Evolutionary conservation across 2,797 vertebrate genomes (phyloP).

Genomic region (Thunnus albacares): DNA sequence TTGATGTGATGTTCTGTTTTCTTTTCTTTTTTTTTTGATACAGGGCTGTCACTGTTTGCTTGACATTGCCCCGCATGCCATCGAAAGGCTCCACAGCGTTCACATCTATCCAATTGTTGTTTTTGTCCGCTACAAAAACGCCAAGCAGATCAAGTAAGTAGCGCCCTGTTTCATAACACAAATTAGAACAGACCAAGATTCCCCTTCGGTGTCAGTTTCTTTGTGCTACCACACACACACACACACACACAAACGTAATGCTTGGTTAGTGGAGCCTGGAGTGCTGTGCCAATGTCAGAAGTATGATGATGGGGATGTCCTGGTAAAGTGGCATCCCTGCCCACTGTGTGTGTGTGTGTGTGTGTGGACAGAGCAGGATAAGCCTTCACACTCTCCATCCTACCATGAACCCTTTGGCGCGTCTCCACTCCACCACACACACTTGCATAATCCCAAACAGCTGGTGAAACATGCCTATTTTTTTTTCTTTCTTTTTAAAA

Average conservation of each 20-base stretch:
- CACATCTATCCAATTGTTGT: constrained; percentile 98
- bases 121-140: constrained; percentile 98
- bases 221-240: neutral
- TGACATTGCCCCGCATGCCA: constrained; percentile 96
- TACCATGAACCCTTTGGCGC: constrained; percentile 39
- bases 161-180: constrained; percentile 7
- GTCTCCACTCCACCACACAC: constrained; percentile 35
- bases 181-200: neutral
- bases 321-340: neutral
- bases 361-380: constrained; percentile 44
- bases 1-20: constrained; percentile 9
- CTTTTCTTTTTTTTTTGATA: constrained; percentile 20
- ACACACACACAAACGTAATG: neutral
- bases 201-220: constrained; percentile 23
- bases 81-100: constrained; percentile 95
- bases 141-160: constrained; percentile 98
- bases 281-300: neutral
- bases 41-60: constrained; percentile 98
- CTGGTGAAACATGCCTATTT: constrained; percentile 47
- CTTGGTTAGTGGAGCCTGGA: neutral
- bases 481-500: constrained; percentile 22
- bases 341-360: neutral
- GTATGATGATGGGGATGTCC: constrained; percentile 12
- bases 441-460: constrained; percentile 64
- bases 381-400: constrained; percentile 49